Conservation (phyloP, 2,888 invertebrate species). For the Oscheius sp. region DNA sequence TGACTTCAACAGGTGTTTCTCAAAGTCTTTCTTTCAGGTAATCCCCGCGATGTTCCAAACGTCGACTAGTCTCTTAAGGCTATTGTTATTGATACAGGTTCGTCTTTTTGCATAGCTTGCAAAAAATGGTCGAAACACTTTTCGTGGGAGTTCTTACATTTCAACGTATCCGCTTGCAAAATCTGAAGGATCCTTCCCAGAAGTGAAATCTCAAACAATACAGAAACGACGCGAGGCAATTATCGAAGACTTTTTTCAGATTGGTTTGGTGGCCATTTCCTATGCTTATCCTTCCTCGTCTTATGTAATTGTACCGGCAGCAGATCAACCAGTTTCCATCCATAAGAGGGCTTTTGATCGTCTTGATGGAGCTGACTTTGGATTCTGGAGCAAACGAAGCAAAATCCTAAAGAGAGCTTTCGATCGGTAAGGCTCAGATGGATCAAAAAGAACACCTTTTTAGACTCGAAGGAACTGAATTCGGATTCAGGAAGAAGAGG, state of each 20-base stretch:
- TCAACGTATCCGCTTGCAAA: no score
- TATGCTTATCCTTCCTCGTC: slow-evolving; percentile 8
- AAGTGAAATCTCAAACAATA: not conserved
- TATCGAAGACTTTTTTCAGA: not conserved
- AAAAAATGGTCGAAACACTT: no score
- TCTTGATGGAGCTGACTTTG: slow-evolving; percentile 33
- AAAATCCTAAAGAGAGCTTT: slow-evolving; percentile 43
- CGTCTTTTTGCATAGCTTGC: not conserved
- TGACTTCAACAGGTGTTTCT: no score
- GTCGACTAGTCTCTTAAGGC: not conserved
- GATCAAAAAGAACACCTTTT: not conserved
- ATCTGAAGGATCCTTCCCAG: no score
- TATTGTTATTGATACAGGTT: slow-evolving; percentile 14
- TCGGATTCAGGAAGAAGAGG: slow-evolving; percentile 43
- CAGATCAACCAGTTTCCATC: not conserved
- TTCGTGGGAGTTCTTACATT: no score
- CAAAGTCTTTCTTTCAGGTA: slow-evolving; percentile 10
- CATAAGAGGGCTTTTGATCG: slow-evolving; percentile 49
- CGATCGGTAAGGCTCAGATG: slow-evolving; percentile 27
- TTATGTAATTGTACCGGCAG: slow-evolving; percentile 9
- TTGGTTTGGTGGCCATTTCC: not conserved
- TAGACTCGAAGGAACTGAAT: slow-evolving; percentile 44
- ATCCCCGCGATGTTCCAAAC: not conserved
- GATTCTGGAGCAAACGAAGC: slow-evolving; percentile 24
- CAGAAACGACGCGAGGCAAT: no score